Evolutionary conservation across 1,140 invertebrate species (phyloP).

Genomic region (Bicyclus anynana): DNA sequence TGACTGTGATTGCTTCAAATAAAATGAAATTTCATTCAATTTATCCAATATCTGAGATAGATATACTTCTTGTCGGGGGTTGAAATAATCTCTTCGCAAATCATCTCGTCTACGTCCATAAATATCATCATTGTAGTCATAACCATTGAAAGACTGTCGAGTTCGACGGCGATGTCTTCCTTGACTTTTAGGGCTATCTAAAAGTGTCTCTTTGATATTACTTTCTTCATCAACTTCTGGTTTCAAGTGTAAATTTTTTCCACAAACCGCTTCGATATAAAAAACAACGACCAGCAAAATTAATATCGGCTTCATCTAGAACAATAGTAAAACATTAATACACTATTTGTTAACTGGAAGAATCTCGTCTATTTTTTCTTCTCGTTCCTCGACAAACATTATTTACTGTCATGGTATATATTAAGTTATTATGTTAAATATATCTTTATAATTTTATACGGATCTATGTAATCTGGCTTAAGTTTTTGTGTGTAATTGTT

Average conservation of each 20-base stretch:
- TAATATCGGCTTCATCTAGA: constrained; percentile 25
- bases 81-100: too few species aligned
- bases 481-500: too few species aligned
- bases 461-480: too few species aligned
- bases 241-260: constrained; percentile 17
- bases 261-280: constrained; percentile 11
- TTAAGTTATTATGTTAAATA: too few species aligned
- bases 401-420: too few species aligned
- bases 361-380: too few species aligned
- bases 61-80: neutral
- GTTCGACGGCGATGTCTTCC: constrained; percentile 40
- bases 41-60: constrained; percentile 34
- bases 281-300: constrained; percentile 19
- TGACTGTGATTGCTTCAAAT: constrained; percentile 23
- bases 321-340: constrained; percentile 2
- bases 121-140: constrained; percentile 34
- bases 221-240: constrained; percentile 11
- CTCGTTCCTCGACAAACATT: too few species aligned
- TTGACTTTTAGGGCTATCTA: constrained; percentile 10
- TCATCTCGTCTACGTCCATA: neutral
- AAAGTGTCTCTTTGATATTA: constrained; percentile 5
- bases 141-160: constrained; percentile 40
- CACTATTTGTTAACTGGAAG: neutral
- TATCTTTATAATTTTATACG: too few species aligned
- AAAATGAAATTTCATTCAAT: constrained; percentile 45